phyloP scores from a whole-genome alignment of 2,888 invertebrate genomes.

The Erpobdella octoculata region DNA sequence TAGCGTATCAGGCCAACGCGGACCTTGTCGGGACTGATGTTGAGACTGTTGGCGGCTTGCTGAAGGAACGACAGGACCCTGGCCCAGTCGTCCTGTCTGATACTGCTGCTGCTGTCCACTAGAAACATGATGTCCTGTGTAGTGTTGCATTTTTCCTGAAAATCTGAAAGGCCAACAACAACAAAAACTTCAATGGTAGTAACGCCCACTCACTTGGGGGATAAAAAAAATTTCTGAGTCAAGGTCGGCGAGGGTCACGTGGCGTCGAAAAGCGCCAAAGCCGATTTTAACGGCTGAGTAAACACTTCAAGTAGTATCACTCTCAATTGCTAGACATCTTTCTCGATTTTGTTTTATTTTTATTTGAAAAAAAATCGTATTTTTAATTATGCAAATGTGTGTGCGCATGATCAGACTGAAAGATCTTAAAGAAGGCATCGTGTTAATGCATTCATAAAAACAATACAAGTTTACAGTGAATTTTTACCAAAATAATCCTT shows the following conservation, averaged over 20 bases:
- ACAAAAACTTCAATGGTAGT: no score
- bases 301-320: no score
- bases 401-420: not conserved
- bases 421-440: not conserved
- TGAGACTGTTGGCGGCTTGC: not conserved
- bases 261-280: no score
- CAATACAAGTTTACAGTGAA: not conserved
- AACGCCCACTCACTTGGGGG: no score
- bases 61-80: not conserved
- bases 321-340: no score
- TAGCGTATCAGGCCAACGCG: conserved; percentile 22
- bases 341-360: no score
- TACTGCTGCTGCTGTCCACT: conserved; percentile 25
- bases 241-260: no score
- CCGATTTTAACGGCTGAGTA: no score
- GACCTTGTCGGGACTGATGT: not conserved
- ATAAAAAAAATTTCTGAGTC: no score
- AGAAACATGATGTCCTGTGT: conserved; percentile 18
- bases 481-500: not conserved
- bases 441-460: not conserved
- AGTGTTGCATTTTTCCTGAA: not conserved
- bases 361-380: no score
- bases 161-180: no score
- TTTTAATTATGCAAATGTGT: no score
- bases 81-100: conserved; percentile 13